A percentile compares a stretch with the other conserved stretches of the same genome.
Conservation (phyloP, 2,888 invertebrate genomes). For the Odontocerum albicorne region DNA sequence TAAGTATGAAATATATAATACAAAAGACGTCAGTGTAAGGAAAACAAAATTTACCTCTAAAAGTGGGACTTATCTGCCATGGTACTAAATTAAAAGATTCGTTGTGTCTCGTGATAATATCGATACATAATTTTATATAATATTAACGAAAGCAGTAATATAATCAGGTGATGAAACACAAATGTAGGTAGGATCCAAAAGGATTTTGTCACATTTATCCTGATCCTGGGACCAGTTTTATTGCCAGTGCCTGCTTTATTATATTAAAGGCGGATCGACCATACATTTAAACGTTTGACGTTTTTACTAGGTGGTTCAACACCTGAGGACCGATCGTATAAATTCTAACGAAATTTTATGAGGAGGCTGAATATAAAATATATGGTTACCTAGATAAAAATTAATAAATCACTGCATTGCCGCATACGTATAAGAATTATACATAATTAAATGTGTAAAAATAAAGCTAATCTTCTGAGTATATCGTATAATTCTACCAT, state of each 20-base stretch:
- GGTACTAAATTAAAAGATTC: too few species aligned
- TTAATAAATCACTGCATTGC: slow-evolving; percentile 36
- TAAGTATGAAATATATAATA: too few species aligned
- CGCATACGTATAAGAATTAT: too few species aligned
- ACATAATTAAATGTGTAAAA: too few species aligned
- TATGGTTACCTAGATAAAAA: slow-evolving; percentile 28
- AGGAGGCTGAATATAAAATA: slow-evolving; percentile 30
- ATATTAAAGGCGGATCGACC: slow-evolving; percentile 25
- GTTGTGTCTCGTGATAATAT: too few species aligned
- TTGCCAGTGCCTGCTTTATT: slow-evolving; percentile 25
- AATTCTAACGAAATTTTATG: slow-evolving; percentile 33
- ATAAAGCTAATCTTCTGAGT: too few species aligned
- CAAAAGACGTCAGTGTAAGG: too few species aligned
- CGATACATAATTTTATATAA: too few species aligned
- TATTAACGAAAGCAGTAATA: not conserved
- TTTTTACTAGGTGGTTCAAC: slow-evolving; percentile 36
- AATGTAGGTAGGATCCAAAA: not conserved
- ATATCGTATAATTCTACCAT: too few species aligned
- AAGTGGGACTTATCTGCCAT: too few species aligned
- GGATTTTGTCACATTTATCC: not conserved
- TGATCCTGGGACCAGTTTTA: slow-evolving; percentile 17
- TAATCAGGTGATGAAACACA: not conserved
- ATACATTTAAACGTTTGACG: slow-evolving; percentile 33
- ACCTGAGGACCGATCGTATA: slow-evolving; percentile 34
- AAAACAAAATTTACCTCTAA: too few species aligned